These are phyloP conservation scores for Tholera decimalis DNA, from an alignment of 2,888 invertebrate genomes.

Conservation along the genomic window DNA sequence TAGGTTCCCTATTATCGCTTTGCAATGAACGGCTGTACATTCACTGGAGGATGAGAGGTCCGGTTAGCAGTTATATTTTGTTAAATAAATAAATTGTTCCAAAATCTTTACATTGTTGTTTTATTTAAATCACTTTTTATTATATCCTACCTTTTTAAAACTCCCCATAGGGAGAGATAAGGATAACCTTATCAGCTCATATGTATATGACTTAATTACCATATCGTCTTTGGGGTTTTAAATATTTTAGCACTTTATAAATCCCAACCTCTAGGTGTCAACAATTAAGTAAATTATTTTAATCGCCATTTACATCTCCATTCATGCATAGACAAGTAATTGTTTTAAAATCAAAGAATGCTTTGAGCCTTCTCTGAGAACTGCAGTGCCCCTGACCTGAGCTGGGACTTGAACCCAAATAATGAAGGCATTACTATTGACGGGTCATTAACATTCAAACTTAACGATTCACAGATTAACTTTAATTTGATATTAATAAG, in stretches of 20 bases:
- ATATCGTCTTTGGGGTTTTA: not conserved
- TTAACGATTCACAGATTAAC: constrained; percentile 44
- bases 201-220: not conserved
- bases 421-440: constrained; percentile 48
- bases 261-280: constrained; percentile 21
- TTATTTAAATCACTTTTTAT: not conserved
- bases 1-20: constrained; percentile 5
- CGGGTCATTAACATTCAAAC: constrained; percentile 62
- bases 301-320: constrained; percentile 42
- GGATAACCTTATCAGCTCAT: not conserved
- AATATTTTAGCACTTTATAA: constrained; percentile 12
- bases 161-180: not conserved
- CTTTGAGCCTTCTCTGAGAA: constrained; percentile 56
- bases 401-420: constrained; percentile 61
- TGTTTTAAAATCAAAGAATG: constrained; percentile 44
- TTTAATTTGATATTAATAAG: constrained; percentile 50
- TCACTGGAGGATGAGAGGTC: not conserved
- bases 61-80: not conserved
- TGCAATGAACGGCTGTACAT: not conserved
- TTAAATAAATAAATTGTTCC: too few relatives aligned
- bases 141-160: not conserved
- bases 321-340: constrained; percentile 57
- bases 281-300: constrained; percentile 41
- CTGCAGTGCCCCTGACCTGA: constrained; percentile 59
- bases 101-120: too few relatives aligned